Evolutionary conservation across 2,113 vertebrate genomes (phyloP).

Genomic region (Nyctereutes procyonoides): DNA sequence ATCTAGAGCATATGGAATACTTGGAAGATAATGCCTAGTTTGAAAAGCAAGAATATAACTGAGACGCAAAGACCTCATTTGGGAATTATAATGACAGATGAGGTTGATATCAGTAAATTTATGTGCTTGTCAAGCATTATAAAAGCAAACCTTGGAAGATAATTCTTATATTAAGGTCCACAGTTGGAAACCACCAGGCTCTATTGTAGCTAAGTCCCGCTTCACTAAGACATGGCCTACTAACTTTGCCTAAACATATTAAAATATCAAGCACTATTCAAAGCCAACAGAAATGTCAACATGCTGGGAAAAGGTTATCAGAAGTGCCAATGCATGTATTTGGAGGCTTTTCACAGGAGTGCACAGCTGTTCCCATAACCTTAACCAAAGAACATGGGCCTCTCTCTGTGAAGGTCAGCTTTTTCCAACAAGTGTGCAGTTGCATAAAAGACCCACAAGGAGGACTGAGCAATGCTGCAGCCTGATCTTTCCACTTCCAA

Average conservation of each 20-base stretch:
- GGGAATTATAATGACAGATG: conserved; percentile 52
- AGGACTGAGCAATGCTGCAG: not conserved
- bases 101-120: conserved; percentile 56
- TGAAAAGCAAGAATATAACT: conserved; percentile 24
- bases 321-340: conserved; percentile 20
- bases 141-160: conserved; percentile 39
- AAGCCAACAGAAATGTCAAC: conserved; percentile 50
- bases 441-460: not conserved
- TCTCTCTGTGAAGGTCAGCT: conserved; percentile 36
- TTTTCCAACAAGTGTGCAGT: not conserved
- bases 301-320: not conserved
- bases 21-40: conserved; percentile 50
- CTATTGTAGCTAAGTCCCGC: not conserved
- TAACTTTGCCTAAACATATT: conserved; percentile 29
- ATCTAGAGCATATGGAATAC: not conserved
- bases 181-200: conserved; percentile 21
- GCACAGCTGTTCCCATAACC: not conserved
- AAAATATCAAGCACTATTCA: conserved; percentile 47
- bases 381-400: not conserved
- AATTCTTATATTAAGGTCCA: conserved; percentile 31
- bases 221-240: conserved; percentile 24
- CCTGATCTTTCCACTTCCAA: not conserved
- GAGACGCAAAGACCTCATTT: conserved; percentile 31
- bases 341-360: conserved; percentile 27
- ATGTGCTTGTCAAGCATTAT: conserved; percentile 39